Base-by-base conservation (phyloP, 2,113 vertebrate genomes). In the Ploceus nigricollis region DNA sequence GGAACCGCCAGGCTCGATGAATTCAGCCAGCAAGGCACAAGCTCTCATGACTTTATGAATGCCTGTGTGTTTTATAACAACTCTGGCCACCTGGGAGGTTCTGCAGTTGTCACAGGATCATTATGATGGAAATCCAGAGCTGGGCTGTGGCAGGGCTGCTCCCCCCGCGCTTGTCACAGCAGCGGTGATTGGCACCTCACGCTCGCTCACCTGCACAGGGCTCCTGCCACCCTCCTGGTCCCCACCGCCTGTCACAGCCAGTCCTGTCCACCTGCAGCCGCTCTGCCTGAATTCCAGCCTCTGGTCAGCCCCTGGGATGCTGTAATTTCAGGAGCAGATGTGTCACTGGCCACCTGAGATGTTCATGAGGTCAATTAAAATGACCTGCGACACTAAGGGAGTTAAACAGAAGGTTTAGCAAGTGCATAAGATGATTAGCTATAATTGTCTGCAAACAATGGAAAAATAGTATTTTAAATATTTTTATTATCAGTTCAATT, bases 141-240 rank as follows among this genome's bases (percentile, higher is more conserved):
- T 5, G 1, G 18, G 56, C 33, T 66, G 72, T 84, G 72, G 58
- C 50, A 44, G 53, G 14, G 66, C 66, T 54, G 58, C 45, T 84
- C 57, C 45, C 72, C 28, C 0, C 8, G 10, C 0, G 1, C 83
- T 87, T 10, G 21, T 47, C 19, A 40, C 33, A 14, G 56, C 27
- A 1, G 6, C n/a, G 0, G 33, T 60, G 90, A 71, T 28, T 50
- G 90, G 75, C 78, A 85, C 69, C 61, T 71, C 0, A 0, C 0
- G 1, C 53, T 69, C n/a, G 0, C 64, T 18, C 76, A 53, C 68
- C 89, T 61, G 71, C 82, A 40, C 56, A 11, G 73, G 73, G 39
- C 65, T 53, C 54, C 56, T 33, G 58, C 37, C 51, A 10, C 45
- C 61, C 85, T 83, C 4, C 48, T 2, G 0, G 10, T n/a, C 53